phyloP scores from a whole-genome alignment of 2,888 invertebrate genomes.

The Eupithecia subfuscata region DNA sequence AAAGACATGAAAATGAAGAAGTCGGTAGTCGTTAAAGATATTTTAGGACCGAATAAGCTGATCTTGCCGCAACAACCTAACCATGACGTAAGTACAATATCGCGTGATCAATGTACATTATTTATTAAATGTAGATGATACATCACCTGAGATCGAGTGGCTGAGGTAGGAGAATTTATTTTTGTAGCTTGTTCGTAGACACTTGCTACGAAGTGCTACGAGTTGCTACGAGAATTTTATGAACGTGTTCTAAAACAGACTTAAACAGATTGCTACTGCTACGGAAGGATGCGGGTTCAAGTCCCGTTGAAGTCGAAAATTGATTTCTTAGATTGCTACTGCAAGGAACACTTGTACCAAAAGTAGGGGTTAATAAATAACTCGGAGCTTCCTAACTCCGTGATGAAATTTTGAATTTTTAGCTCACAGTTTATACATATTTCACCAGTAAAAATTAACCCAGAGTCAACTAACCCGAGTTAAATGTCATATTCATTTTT shows the following conservation, averaged over 20 bases:
- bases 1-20: constrained; percentile 7
- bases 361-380: too few relatives aligned
- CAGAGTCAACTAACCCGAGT: too few relatives aligned
- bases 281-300: too few relatives aligned
- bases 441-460: too few relatives aligned
- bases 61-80: constrained; percentile 10
- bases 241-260: not conserved
- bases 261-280: too few relatives aligned
- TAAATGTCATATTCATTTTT: too few relatives aligned
- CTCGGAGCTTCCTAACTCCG: too few relatives aligned
- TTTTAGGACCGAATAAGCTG: constrained; percentile 2
- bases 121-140: constrained; percentile 12
- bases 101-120: constrained; percentile 8
- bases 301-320: too few relatives aligned
- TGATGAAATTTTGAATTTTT: too few relatives aligned
- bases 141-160: constrained; percentile 11
- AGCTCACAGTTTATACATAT: too few relatives aligned
- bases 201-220: not conserved
- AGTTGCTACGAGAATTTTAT: not conserved
- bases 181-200: not conserved
- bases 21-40: constrained; percentile 2
- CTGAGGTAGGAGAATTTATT: not conserved
- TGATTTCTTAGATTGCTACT: too few relatives aligned
- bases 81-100: constrained; percentile 10
- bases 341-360: too few relatives aligned